Percentiles rank a stretch among this genome's conserved stretches.
Conservation (phyloP, 2,888 invertebrate species). For the Gymnoscelis rufifasciata region DNA sequence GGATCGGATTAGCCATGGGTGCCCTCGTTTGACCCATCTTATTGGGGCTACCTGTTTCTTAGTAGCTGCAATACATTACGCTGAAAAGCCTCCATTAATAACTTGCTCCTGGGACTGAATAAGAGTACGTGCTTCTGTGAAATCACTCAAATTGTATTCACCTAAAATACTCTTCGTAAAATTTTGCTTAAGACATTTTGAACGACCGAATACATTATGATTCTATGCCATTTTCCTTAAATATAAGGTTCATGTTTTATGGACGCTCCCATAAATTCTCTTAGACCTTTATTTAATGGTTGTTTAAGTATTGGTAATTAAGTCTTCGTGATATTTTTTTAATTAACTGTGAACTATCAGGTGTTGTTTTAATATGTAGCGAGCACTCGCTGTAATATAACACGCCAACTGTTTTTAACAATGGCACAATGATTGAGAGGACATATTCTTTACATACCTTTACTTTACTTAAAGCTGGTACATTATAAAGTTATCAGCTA, state of each 20-base stretch:
- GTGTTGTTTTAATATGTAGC: constrained; percentile 23
- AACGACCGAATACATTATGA: too few relatives aligned
- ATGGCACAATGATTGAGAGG: too few relatives aligned
- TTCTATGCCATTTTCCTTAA: too few relatives aligned
- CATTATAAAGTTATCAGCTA: too few relatives aligned
- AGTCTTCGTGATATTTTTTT: too few relatives aligned
- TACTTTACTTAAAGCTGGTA: too few relatives aligned
- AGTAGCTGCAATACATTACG: constrained; percentile 25
- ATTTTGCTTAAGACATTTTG: too few relatives aligned
- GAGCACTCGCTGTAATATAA: constrained; percentile 25
- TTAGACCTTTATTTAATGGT: too few relatives aligned
- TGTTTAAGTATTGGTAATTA: too few relatives aligned
- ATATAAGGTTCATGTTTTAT: too few relatives aligned
- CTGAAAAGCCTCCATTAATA: constrained; percentile 27
- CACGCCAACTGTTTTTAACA: constrained; percentile 26
- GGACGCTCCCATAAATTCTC: neutral
- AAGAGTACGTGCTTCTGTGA: neutral
- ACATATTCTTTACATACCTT: neutral
- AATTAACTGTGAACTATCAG: constrained; percentile 33
- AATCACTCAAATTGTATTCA: neutral
- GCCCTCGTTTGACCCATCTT: constrained; percentile 22
- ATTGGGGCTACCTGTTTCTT: constrained; percentile 27
- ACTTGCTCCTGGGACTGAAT: constrained; percentile 13
- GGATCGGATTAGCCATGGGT: constrained; percentile 22
- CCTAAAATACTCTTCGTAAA: too few relatives aligned